These are phyloP conservation scores for Lepidocolaptes lacrymiger DNA, from an alignment of 2,797 vertebrate species.

Conservation along the genomic window DNA sequence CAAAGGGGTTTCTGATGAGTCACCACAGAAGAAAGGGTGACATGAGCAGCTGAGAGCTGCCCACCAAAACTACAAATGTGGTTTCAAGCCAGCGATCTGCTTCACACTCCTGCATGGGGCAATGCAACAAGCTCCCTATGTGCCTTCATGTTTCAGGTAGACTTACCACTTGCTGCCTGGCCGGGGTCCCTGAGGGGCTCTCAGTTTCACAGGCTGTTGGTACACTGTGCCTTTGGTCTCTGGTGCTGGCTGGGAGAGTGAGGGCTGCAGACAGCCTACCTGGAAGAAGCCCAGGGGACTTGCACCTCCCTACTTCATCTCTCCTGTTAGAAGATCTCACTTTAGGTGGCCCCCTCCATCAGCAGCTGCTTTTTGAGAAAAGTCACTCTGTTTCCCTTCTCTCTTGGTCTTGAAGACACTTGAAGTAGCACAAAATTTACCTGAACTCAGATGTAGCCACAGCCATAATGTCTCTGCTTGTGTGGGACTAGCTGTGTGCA, in stretches of 20 bases:
- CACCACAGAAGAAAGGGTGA: neutral
- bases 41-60: neutral
- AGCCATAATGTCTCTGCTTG: neutral
- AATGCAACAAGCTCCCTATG: neutral
- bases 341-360: neutral
- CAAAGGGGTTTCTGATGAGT: neutral
- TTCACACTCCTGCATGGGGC: accelerated
- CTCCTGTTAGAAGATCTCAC: neutral
- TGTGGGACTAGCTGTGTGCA: neutral
- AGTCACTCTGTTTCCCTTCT: neutral
- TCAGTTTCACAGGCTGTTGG: accelerated
- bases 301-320: neutral
- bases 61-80: neutral
- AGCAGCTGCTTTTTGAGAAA: neutral
- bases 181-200: neutral
- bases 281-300: neutral
- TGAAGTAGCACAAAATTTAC: neutral
- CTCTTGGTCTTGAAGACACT: neutral
- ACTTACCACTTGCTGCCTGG: neutral
- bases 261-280: neutral
- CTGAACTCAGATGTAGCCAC: neutral
- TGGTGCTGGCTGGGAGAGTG: accelerated
- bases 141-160: neutral
- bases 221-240: neutral
- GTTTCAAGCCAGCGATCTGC: neutral